phyloP scores from a whole-genome alignment of 2,888 invertebrate genomes.

The Noctua comes region DNA sequence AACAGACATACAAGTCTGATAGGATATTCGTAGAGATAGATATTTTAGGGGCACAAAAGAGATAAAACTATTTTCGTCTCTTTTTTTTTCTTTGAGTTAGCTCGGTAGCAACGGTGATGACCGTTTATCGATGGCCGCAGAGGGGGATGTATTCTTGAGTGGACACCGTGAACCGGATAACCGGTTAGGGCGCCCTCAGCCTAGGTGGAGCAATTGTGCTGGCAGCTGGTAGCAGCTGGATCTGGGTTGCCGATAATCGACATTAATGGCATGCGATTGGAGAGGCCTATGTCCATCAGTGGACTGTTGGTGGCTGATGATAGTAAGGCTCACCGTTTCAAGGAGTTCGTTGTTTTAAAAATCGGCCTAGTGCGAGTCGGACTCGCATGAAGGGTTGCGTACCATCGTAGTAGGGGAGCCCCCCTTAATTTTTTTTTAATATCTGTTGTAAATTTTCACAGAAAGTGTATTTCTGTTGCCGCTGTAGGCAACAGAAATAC shows the following conservation, averaged over 20 bases:
- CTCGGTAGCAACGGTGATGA: background rate
- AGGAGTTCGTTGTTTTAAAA: background rate
- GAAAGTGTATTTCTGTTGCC: too few species aligned
- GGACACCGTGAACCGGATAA: background rate
- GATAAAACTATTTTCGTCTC: background rate
- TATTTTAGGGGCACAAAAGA: conserved; percentile 27
- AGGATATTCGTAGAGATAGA: background rate
- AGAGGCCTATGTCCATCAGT: too few species aligned
- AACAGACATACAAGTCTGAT: conserved; percentile 22
- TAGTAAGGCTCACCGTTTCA: background rate
- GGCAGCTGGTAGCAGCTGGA: background rate
- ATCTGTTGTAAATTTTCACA: too few species aligned
- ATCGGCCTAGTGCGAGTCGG: too few species aligned
- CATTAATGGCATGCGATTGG: background rate
- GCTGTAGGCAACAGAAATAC: too few species aligned
- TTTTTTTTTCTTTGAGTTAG: background rate
- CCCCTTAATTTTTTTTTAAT: too few species aligned
- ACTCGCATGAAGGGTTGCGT: too few species aligned
- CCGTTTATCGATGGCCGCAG: background rate
- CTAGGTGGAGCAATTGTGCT: background rate
- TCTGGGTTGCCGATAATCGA: background rate
- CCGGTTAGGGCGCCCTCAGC: background rate
- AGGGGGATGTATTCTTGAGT: background rate
- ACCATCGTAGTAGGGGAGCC: too few species aligned
- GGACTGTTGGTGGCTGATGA: background rate